Evolutionary conservation across 1,140 invertebrate genomes (phyloP).

Genomic region (Drosophila suzukii): DNA sequence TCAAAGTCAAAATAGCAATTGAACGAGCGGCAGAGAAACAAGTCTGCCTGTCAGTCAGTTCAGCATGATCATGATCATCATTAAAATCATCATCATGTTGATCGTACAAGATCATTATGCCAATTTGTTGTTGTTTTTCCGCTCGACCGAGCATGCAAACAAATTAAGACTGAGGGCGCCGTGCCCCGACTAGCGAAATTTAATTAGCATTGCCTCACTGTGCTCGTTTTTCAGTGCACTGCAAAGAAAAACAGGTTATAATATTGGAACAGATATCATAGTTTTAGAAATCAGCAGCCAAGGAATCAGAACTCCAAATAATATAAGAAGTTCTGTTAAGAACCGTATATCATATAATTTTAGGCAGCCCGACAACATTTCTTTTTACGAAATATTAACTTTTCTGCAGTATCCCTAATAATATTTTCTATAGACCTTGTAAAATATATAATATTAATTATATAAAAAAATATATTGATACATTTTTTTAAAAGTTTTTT

Average conservation of each 20-base stretch:
- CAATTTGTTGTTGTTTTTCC: conserved; percentile 73
- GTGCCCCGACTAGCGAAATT: conserved; percentile 58
- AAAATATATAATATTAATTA: neutral
- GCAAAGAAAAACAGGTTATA: neutral
- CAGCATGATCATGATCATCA: conserved; percentile 25
- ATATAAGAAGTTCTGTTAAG: too few relatives aligned
- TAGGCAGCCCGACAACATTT: too few relatives aligned
- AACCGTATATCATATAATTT: too few relatives aligned
- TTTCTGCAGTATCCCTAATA: too few relatives aligned
- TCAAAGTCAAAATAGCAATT: conserved; percentile 68
- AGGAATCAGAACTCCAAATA: too few relatives aligned
- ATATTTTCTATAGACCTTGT: too few relatives aligned
- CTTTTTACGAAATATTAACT: too few relatives aligned
- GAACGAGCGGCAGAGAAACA: conserved; percentile 6
- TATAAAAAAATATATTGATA: neutral
- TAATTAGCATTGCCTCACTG: conserved; percentile 69
- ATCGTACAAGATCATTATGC: conserved; percentile 67
- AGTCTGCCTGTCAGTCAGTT: conserved; percentile 40
- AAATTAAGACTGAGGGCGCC: conserved; percentile 72
- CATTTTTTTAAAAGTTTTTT: neutral
- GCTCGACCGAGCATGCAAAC: conserved; percentile 77
- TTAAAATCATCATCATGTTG: conserved; percentile 18
- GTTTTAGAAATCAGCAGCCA: too few relatives aligned
- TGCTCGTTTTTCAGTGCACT: conserved; percentile 13
- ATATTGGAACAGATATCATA: too few relatives aligned